Base-by-base conservation (phyloP, 2,888 invertebrate genomes). In the Fragum sueziense region DNA sequence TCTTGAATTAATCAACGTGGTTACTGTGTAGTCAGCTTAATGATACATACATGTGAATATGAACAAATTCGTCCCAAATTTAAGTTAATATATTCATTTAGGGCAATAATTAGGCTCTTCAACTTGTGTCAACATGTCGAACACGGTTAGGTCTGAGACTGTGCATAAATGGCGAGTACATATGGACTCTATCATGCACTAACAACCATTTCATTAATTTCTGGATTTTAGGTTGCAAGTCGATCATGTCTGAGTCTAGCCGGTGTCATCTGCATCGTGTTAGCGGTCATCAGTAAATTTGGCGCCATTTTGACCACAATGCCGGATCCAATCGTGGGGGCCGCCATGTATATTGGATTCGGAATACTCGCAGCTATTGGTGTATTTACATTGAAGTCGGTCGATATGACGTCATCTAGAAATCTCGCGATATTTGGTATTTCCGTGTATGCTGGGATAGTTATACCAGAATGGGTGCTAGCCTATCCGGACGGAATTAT, bases 231-330 rank as follows among this genome's bases (percentile, higher is more conserved):
- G 88, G 85, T 86, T 7, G 86, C 85, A 7, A 88, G 88, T 68
- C 76, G 88, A 27, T 80, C 81, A 1, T 82, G 87, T n/a, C 80
- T 87, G 75, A 77, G 81, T 7, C 41, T 80, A 14, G 84, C 87
- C 11, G 88, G 86, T 7, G 2, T 81, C 0, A 57, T 87, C 6
- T 80, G 84, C 25, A 57, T 88, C 11, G 27, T 74, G 11, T n/a
- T 86, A 2, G 85, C 87, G 0, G 59, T 88, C 0, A 27, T 88
- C 17, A 87, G 88, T 11, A 88, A 88, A 54, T 62, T 85, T 52
- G 86, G 84, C 0, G 86, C 86, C 1, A 79, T 85, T 11, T 31
- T 86, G n/a, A 81, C 85, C 9, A 80, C 83, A 14, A 80, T 86
- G 73, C 86, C 86, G 2, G 84, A 86, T 70, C 84, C 86, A 4